Evolutionary conservation across 2,113 vertebrate genomes (phyloP).

Genomic region (Marmota flaviventris): DNA sequence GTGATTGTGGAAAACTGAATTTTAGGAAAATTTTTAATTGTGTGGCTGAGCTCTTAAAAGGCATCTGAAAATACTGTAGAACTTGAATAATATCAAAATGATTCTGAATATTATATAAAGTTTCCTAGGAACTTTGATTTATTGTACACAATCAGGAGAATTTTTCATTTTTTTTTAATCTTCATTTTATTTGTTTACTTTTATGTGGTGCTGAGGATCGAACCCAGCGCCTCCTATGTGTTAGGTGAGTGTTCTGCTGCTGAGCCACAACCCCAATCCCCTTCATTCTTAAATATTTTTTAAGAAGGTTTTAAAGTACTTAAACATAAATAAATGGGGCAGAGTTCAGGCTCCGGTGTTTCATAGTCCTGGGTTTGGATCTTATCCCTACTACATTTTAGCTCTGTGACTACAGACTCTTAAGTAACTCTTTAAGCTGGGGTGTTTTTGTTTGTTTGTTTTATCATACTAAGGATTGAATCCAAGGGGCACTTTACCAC

Average conservation of each 20-base stretch:
- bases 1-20: slow-evolving; percentile 18
- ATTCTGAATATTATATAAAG: neutral
- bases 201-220: too few species aligned
- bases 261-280: too few species aligned
- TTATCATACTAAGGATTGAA: neutral
- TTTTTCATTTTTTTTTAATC: neutral
- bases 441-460: neutral
- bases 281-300: slow-evolving; percentile 1
- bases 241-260: too few species aligned
- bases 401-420: neutral
- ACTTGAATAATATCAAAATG: slow-evolving; percentile 34
- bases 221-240: too few species aligned
- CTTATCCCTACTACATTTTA: neutral
- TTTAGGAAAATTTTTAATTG: neutral
- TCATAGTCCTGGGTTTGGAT: neutral
- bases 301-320: slow-evolving; percentile 17
- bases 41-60: slow-evolving; percentile 42
- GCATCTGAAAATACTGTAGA: neutral
- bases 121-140: slow-evolving; percentile 23
- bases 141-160: neutral
- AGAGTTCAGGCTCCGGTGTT: neutral
- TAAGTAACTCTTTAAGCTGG: neutral
- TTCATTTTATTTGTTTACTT: too few species aligned
- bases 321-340: slow-evolving; percentile 4
- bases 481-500: neutral